Conservation (phyloP, 2,113 vertebrate genomes). For the Rostratula benghalensis region DNA sequence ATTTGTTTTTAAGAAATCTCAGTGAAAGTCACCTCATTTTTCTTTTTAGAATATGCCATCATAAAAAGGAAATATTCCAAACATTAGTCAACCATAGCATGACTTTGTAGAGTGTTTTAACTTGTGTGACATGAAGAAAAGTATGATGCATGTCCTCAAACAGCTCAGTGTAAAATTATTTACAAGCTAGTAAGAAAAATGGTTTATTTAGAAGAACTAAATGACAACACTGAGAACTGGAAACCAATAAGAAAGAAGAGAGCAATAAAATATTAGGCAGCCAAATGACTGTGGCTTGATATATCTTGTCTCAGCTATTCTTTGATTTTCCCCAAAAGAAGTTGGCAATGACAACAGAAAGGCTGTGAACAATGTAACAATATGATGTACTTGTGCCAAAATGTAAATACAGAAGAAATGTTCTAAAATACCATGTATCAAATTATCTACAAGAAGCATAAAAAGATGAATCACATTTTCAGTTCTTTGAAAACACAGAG, state of each 20-base stretch:
- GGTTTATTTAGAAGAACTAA: not conserved
- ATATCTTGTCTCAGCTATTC: conserved; percentile 66
- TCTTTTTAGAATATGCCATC: not conserved
- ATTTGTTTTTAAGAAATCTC: not conserved
- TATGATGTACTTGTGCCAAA: conserved; percentile 55
- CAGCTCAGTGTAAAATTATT: not conserved
- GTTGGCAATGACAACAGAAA: conserved; percentile 61
- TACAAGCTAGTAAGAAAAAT: not conserved
- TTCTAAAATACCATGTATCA: conserved; percentile 54
- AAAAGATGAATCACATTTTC: conserved; percentile 52
- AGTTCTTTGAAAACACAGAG: conserved; percentile 23
- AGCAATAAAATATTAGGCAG: conserved; percentile 29
- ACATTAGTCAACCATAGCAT: not conserved
- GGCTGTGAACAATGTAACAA: conserved; percentile 64
- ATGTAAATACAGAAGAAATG: conserved; percentile 69
- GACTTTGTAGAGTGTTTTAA: conserved; percentile 33
- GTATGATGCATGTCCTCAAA: not conserved
- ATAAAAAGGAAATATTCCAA: conserved; percentile 27
- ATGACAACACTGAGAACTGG: not conserved
- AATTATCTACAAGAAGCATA: conserved; percentile 64
- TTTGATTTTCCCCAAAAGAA: conserved; percentile 70
- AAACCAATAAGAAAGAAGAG: conserved; percentile 1
- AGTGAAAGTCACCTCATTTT: conserved; percentile 32
- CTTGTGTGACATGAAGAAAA: conserved; percentile 6
- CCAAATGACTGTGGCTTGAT: conserved; percentile 52